These are phyloP conservation scores for Euplexia lucipara DNA, from an alignment of 2,888 invertebrate genomes.

Conservation along the genomic window DNA sequence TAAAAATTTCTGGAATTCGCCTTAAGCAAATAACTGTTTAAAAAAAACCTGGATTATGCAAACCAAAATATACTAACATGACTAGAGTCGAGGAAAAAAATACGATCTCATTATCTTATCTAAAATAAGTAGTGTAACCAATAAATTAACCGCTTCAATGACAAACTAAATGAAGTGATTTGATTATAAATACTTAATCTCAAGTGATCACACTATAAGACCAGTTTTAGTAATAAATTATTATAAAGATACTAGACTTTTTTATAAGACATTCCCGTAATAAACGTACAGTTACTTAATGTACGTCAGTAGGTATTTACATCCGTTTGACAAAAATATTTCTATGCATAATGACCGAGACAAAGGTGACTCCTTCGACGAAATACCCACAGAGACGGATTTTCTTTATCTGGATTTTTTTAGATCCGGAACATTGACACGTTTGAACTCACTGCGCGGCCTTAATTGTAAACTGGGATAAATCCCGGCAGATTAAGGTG, in stretches of 20 bases:
- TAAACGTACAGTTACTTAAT: slow-evolving; percentile 8
- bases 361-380: slow-evolving; percentile 2
- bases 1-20: no score
- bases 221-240: slow-evolving; percentile 12
- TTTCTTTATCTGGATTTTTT: slow-evolving; percentile 16
- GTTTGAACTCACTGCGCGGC: neutral
- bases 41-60: neutral
- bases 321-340: slow-evolving; percentile 28
- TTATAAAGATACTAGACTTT: slow-evolving; percentile 11
- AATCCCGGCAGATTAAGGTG: no score
- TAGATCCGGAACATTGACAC: slow-evolving; percentile 8
- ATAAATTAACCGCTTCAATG: slow-evolving; percentile 28
- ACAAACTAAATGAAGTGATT: slow-evolving; percentile 26
- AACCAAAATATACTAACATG: slow-evolving; percentile 5
- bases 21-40: no score
- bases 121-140: slow-evolving; percentile 2
- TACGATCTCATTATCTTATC: slow-evolving; percentile 9
- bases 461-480: no score
- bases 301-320: slow-evolving; percentile 16
- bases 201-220: slow-evolving; percentile 13
- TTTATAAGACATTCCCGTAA: slow-evolving; percentile 34
- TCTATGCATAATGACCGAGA: slow-evolving; percentile 19
- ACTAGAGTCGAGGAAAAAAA: neutral
- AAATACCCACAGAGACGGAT: slow-evolving; percentile 9
- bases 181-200: neutral